Base-by-base conservation (phyloP, 2,888 invertebrate genomes). In the Eupithecia subumbrata region DNA sequence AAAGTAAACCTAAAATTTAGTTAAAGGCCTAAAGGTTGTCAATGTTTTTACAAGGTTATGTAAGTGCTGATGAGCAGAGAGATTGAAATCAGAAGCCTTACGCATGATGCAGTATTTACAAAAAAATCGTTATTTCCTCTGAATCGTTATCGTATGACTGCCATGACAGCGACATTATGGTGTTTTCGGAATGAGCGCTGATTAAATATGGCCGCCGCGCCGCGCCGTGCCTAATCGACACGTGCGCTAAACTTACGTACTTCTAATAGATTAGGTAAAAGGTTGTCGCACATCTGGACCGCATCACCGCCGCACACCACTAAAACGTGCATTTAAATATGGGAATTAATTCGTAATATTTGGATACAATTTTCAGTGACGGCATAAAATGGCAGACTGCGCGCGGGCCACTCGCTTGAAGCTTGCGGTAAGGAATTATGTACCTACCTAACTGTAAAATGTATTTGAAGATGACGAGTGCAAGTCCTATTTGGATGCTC, bases 161-260 rank as follows among this genome's bases (percentile, higher is more conserved):
- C 34, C 89, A 87, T 89, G 89, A 88, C 89, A 89, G 84, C 86
- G 88, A 34, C 12, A 87, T 89, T 89, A 88, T 81, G 78, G 87
- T 90, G 89, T 91, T 90, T 91, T 87, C 82, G 89, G 90, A 91
- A 90, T 88, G 88, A 88, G 86, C 69, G 84, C 79, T 86, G 87
- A 90, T 90, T 90, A 89, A 91, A 91, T 83, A 89, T 89, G 89
- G 87, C 88, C 82, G 82, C 74, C 72, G 77, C 71, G n/a, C n/a
- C n/a, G n/a, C 71, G 87, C 64, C 64, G 16, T 87, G 86, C 76
- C 87, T 82, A 91, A 91, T 89, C 82, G 74, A 77, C 90, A 90
- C 90, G 90, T 89, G 89, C 81, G 16, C 45, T 1, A 1, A n/a
- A n/a, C 18, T 1, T 63, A 63, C 37, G 66, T 66, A 37, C n/a